phyloP scores from a whole-genome alignment of 2,113 vertebrate genomes.

The Gracilinanus agilis region DNA sequence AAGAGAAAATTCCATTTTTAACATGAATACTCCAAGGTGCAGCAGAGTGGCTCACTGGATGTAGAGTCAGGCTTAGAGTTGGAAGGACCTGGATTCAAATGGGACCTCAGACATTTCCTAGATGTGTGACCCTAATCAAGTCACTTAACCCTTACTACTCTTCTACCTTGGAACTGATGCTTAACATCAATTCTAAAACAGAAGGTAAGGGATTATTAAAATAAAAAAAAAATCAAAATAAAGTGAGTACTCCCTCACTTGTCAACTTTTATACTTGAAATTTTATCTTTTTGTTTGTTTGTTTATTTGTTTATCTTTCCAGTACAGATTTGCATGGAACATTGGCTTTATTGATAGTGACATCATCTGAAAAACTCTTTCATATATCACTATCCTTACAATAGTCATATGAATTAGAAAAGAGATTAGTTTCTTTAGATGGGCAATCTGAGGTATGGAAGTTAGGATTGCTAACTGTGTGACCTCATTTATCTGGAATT shows the following conservation, averaged over 20 bases:
- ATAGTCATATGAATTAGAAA: background rate
- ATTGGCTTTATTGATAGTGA: constrained; percentile 47
- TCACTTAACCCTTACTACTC: too few relatives aligned
- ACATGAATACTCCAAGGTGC: constrained; percentile 57
- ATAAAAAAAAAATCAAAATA: too few relatives aligned
- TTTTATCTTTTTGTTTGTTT: constrained; percentile 50
- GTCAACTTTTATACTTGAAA: constrained; percentile 60
- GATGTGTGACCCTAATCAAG: too few relatives aligned
- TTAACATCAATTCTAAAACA: too few relatives aligned
- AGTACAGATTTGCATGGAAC: constrained; percentile 24
- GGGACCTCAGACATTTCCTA: too few relatives aligned
- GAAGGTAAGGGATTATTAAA: too few relatives aligned
- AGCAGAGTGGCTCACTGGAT: too few relatives aligned
- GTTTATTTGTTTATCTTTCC: constrained; percentile 14
- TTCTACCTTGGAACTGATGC: too few relatives aligned
- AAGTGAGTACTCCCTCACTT: constrained; percentile 58
- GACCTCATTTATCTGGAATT: too few relatives aligned
- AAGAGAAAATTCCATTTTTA: constrained; percentile 57
- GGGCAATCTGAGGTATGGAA: background rate
- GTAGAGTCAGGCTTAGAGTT: too few relatives aligned
- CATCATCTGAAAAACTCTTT: constrained; percentile 1
- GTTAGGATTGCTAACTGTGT: too few relatives aligned
- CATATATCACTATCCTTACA: constrained; percentile 29
- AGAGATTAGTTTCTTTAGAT: background rate
- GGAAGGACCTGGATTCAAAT: too few relatives aligned